A percentile compares a stretch with the other conserved stretches of the same genome.
These are phyloP conservation scores for Seriola quinqueradiata DNA, from an alignment of 2,113 vertebrate genomes.

Conservation along the genomic window DNA sequence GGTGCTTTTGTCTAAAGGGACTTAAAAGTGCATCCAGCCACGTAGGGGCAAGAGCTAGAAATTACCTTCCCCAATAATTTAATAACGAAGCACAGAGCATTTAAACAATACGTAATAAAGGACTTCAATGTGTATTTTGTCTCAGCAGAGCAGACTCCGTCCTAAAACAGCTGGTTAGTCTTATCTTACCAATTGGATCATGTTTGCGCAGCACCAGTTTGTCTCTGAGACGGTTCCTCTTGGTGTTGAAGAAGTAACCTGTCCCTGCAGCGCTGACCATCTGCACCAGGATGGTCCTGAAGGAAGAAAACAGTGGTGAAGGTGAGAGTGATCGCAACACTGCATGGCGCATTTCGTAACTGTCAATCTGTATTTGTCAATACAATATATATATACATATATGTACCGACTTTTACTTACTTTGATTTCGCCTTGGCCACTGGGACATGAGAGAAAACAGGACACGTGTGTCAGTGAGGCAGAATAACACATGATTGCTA, in stretches of 20 bases:
- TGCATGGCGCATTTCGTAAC: no score
- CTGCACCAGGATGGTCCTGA: conserved; percentile 91
- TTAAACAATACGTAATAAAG: neutral
- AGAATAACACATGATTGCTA: neutral
- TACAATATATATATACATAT: no score
- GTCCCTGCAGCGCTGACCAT: conserved; percentile 95
- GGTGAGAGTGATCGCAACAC: neutral
- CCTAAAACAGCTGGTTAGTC: neutral
- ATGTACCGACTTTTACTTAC: conserved; percentile 75
- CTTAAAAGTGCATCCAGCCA: neutral
- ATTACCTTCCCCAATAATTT: neutral
- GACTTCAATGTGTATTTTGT: neutral
- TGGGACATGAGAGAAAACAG: conserved; percentile 53
- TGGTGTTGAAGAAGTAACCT: conserved; percentile 90
- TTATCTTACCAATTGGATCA: conserved; percentile 91
- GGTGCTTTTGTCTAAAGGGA: neutral
- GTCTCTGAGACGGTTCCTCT: conserved; percentile 89
- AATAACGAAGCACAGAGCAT: neutral
- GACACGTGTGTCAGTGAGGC: neutral
- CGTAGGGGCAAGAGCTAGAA: neutral
- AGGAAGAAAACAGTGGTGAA: neutral
- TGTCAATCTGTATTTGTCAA: no score
- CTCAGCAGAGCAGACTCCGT: neutral
- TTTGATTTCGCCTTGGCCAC: conserved; percentile 88
- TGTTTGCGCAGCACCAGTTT: conserved; percentile 92